Evolutionary conservation across 2,888 invertebrate genomes (phyloP), one percentile per base, ranked within the genome.

Genomic region (Meloe dianella): DNA sequence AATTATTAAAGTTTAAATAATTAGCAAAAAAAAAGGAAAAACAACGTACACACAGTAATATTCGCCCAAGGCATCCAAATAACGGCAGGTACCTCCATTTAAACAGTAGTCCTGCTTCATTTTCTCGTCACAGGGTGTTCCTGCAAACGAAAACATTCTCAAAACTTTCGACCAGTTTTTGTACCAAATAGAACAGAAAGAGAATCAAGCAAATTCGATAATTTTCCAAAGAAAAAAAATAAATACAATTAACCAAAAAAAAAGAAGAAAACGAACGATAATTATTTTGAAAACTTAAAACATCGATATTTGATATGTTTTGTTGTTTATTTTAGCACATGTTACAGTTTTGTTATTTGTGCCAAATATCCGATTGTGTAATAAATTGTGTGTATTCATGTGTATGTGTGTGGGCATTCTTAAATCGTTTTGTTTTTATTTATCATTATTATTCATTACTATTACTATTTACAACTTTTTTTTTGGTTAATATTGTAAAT

Each of bases 41-140:
- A 51, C 56, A 58, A 91, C 92, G 92, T 86, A 95, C 95, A 90
- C 91, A 91, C 95, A 95, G 83, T 91, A 92, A 83, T 90, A 89
- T 86, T 92, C 92, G 82, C 89, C 89, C 80, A 94, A 90, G 78
- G 90, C 89, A 84, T 90, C 89, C 85, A 92, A 91, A 85, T 90
- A 91, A 84, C 90, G 89, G 86, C 96, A 96, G 74, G 91, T 92
- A 82, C 94, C 95, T 79, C 93, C 93, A 83, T 95, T 95, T 84
- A 93, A 89, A 86, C 95, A 96, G 85, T 90, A 94, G 75, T 89
- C 89, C 75, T 54, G 58, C 38, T 64, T 60, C 63, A 68, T 63
- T 22, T 62, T 57, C 38, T 70, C 70, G 32, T 64, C 64, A 66
- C 79, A 79, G 64, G 70, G 72, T 60, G 68, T 70, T 71, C 69